Conservation (phyloP, 1,140 invertebrate genomes). For the Drosophila busckii region DNA sequence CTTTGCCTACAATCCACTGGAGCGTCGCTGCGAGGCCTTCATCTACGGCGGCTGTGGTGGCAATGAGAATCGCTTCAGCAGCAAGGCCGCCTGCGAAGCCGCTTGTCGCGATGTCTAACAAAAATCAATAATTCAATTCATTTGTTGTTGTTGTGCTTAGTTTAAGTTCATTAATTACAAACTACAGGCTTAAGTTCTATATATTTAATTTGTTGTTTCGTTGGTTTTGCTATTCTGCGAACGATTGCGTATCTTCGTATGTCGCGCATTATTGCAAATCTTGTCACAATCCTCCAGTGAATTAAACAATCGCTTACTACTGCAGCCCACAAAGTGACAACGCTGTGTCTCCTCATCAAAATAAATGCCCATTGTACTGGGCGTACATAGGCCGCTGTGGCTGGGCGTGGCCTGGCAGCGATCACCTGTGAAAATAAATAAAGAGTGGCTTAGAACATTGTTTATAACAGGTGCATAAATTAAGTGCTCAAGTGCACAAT, state of each 20-base stretch:
- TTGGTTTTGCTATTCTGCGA: conserved; percentile 36
- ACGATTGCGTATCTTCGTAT: conserved; percentile 44
- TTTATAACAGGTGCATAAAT: too few species aligned
- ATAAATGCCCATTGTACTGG: conserved; percentile 61
- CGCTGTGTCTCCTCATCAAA: conserved; percentile 61
- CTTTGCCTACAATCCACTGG: conserved; percentile 62
- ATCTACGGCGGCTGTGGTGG: conserved; percentile 83
- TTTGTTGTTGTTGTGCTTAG: too few species aligned
- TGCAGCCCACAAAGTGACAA: conserved; percentile 64
- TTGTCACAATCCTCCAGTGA: conserved; percentile 64
- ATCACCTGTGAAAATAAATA: conserved; percentile 37
- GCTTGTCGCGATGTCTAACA: conserved; percentile 82
- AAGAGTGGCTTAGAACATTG: too few species aligned
- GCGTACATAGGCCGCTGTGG: conserved; percentile 48
- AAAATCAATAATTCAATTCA: neutral
- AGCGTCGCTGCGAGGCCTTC: conserved; percentile 60
- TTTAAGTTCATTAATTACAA: too few species aligned
- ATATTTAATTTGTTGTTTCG: conserved; percentile 57
- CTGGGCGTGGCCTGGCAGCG: conserved; percentile 55
- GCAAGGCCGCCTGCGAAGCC: conserved; percentile 85
- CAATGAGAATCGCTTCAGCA: conserved; percentile 88
- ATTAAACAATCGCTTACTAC: conserved; percentile 48
- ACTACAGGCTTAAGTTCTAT: conserved; percentile 16
- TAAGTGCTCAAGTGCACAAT: too few species aligned
- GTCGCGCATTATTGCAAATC: conserved; percentile 66